These are phyloP conservation scores for Machaerirhynchus nigripectus DNA, from an alignment of 2,113 vertebrate genomes.

Conservation along the genomic window DNA sequence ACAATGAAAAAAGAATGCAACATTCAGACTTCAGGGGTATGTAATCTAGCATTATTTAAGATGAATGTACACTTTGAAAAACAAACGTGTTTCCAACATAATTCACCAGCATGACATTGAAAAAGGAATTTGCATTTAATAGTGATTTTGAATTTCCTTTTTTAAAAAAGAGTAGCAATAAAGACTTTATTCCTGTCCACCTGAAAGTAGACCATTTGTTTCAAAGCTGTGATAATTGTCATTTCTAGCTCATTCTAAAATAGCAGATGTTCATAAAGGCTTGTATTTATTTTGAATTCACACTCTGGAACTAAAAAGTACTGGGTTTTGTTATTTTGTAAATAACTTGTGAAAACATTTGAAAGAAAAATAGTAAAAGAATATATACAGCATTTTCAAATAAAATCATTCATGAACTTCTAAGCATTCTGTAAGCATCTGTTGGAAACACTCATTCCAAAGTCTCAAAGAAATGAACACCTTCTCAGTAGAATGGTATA, in stretches of 20 bases:
- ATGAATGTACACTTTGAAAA: not conserved
- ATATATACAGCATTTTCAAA: not conserved
- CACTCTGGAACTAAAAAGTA: not conserved
- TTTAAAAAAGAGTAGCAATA: not conserved
- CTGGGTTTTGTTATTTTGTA: not conserved
- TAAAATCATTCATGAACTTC: not conserved
- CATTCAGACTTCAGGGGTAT: not conserved
- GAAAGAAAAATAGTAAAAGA: not conserved
- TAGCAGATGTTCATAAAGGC: not conserved
- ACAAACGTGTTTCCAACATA: not conserved
- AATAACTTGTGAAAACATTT: not conserved
- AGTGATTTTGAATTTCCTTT: not conserved
- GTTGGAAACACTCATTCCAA: not conserved
- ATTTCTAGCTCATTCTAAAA: not conserved
- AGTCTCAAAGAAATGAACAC: not conserved
- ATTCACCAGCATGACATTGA: not conserved
- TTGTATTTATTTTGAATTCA: not conserved
- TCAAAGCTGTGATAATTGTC: not conserved
- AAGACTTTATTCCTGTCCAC: not conserved
- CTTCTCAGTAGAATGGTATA: not conserved
- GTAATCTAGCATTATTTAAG: not conserved
- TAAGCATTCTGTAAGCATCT: not conserved
- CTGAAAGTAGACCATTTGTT: not conserved
- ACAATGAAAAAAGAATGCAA: not conserved
- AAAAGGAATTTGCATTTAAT: not conserved